Base-by-base conservation (phyloP, 1,140 invertebrate species). In the Venturia canescens region DNA sequence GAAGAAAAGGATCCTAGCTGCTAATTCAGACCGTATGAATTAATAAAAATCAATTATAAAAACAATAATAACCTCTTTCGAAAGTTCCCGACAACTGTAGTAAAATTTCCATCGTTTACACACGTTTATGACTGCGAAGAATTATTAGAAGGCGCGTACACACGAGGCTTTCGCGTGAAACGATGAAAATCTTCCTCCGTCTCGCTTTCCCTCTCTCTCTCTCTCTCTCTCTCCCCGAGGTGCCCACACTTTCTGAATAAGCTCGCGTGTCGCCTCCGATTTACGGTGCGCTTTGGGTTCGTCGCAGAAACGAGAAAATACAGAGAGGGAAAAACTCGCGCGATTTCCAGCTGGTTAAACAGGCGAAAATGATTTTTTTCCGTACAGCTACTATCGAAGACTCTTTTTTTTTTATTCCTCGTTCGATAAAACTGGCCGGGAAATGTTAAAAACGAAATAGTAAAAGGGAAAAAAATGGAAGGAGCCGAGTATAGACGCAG, bases 101-200 rank as follows among this genome's bases (percentile, higher is more conserved):
- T 69, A 31, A 69, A 69, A 31, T 69, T 69, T 69, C 0, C 66
- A 69, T 34, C 29, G 66, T 69, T 69, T 69, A 69, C 27, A 69
- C 6, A 69, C 66, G 66, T 69, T 31, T 69, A 31, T 69, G 31
- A 29, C 29, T 31, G 31, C 29, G 66, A 69, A 29, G 66, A 69
- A 69, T 69, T 69, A 69, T 69, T 69, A 69, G 6, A 69, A 29
- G 29, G 23, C 63, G n/a, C 27, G 66, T 27, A 27, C 23, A 34
- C 27, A 69, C 27, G 66, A 29, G 66, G 15, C 29, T 29, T 69
- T 69, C 66, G 29, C 21, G 66, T 18, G 29, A 69, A 69, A 69
- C 66, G 66, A 69, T 69, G 79, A 63, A 78, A 83, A 77, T 80
- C 78, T 80, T 71, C 29, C 72, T 75, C 72, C 76, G 66, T 78